These are phyloP conservation scores for Tupiocoris notatus DNA, from an alignment of 2,888 invertebrate species.

Conservation along the genomic window DNA sequence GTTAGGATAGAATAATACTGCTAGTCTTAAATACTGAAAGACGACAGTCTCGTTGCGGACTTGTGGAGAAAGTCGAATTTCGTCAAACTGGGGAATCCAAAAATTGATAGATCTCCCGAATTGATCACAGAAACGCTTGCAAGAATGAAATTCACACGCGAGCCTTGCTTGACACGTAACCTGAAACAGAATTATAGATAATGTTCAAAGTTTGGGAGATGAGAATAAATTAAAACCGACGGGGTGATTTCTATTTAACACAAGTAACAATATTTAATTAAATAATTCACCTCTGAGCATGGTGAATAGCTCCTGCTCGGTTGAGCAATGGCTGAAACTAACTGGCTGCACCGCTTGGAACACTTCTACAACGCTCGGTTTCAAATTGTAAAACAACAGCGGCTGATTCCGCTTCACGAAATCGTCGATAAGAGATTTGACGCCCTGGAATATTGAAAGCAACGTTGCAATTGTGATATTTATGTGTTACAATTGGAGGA, in stretches of 20 bases:
- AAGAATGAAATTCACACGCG: neutral
- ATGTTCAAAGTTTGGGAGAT: too few relatives aligned
- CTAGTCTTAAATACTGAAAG: neutral
- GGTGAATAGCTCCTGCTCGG: constrained; percentile 59
- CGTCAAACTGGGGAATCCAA: too few relatives aligned
- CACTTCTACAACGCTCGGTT: constrained; percentile 60
- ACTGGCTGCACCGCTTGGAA: constrained; percentile 62
- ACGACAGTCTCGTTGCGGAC: too few relatives aligned
- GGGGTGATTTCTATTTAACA: too few relatives aligned
- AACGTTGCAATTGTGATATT: too few relatives aligned
- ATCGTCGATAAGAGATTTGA: constrained; percentile 61
- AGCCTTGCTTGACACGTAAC: neutral
- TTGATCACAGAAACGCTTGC: neutral
- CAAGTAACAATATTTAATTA: too few relatives aligned
- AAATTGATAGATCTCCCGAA: too few relatives aligned
- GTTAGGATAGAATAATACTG: neutral
- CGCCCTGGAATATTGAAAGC: constrained; percentile 58
- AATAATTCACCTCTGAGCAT: constrained; percentile 53
- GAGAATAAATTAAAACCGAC: too few relatives aligned
- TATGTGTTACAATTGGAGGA: too few relatives aligned
- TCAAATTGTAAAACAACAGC: constrained; percentile 61
- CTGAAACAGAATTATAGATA: neutral
- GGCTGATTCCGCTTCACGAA: constrained; percentile 61
- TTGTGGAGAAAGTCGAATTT: neutral
- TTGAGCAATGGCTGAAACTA: constrained; percentile 59